Evolutionary conservation across 2,888 invertebrate species (phyloP), one percentile per base, ranked within the genome.

Genomic region (Oligia fasciuncula): DNA sequence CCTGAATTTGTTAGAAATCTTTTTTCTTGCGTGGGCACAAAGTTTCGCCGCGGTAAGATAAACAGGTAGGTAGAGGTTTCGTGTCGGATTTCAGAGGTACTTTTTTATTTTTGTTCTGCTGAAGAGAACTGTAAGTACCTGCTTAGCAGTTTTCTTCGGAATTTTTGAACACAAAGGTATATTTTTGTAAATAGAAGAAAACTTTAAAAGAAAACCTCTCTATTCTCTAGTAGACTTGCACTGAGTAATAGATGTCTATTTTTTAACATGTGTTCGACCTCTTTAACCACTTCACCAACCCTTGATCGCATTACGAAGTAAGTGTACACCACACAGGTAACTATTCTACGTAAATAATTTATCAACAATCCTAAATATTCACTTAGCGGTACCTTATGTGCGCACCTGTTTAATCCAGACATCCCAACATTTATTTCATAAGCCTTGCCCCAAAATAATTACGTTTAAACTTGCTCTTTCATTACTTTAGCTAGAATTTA

Each of bases 1-100:
- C 65, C 73, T 81, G 78, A 85, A 80, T 88, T 78, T 84, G 85
- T 87, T 84, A 71, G 76, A 73, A 83, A 85, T 85, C 71, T 83
- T 86, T 87, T 77, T 84, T 86, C 81, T 84, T 77, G 60, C 57
- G 84, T 84, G 70, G 60, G 60, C 75, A 75, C 65, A 69, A 81
- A 81, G 71, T 86, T 81, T 84, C 74, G 43, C 75, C 78, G 54
- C 72, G 73, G 79, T 77, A 65, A 77, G 80, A 80, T 82, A 83
- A 77, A 85, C 83, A 86, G 84, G 80, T 74, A 84, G 35, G 73
- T 68, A 60, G n/a, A 40, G 75, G 51, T 68, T 83, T 76, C 0
- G 60, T 51, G 69, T 40, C 23, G 54, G 54, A 23, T 60, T 84
- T 65, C n/a, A 57, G 43, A n/a, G 19, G 43, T 65, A 14, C 54